Conservation (phyloP, 2,113 vertebrate species). For the Phalacrocorax aristotelis region DNA sequence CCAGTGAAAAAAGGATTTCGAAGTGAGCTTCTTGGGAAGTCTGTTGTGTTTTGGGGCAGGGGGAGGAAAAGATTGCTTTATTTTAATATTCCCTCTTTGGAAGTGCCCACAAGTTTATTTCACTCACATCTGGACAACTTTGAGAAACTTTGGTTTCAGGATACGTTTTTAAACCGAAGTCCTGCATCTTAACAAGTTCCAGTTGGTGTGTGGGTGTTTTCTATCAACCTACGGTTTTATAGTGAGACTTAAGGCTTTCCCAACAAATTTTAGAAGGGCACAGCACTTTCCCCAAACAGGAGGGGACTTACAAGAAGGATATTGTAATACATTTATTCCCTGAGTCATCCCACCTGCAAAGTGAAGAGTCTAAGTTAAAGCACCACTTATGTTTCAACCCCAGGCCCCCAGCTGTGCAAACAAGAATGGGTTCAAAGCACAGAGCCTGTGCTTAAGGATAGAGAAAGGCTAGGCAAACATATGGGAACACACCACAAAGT, state of each 20-base stretch:
- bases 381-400: not conserved
- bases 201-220: not conserved
- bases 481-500: not conserved
- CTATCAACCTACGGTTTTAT: not conserved
- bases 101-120: not conserved
- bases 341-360: slow-evolving; percentile 7
- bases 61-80: not conserved
- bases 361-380: slow-evolving; percentile 23
- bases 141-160: not conserved
- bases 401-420: slow-evolving; percentile 52
- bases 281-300: not conserved
- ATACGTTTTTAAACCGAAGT: not conserved
- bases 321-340: not conserved
- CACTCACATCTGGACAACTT: not conserved
- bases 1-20: not conserved
- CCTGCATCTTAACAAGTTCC: not conserved
- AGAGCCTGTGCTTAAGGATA: not conserved
- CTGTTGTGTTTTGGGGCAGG: not conserved
- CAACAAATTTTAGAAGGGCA: not conserved
- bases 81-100: not conserved
- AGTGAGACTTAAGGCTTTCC: not conserved
- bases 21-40: not conserved
- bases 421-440: slow-evolving; percentile 29
- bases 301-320: not conserved
- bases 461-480: not conserved